phyloP scores from a whole-genome alignment of 2,797 vertebrate genomes.

The Arctocebus calabarensis region DNA sequence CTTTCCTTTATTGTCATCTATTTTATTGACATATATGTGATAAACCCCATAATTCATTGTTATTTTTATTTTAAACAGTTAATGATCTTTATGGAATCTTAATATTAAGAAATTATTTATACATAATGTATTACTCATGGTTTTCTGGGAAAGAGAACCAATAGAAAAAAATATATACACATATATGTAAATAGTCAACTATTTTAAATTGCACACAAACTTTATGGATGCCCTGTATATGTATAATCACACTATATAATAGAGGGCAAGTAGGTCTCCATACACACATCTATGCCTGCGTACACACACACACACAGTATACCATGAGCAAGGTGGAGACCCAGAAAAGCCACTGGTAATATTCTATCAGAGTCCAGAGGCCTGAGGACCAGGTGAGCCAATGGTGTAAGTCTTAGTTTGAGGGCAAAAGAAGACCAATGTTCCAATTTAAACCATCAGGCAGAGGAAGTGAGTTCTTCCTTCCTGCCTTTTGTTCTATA shows the following conservation, averaged over 20 bases:
- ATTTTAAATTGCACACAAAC: too few species aligned
- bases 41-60: background rate
- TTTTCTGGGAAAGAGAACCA: background rate
- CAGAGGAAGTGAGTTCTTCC: background rate
- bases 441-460: background rate
- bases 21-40: background rate
- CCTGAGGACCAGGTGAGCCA: background rate
- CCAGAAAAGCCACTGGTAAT: background rate
- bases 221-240: too few species aligned
- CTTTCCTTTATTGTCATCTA: background rate
- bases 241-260: too few species aligned
- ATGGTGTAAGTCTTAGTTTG: background rate
- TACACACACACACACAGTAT: background rate
- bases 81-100: background rate
- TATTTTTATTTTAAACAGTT: background rate
- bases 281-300: too few species aligned
- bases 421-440: background rate
- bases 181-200: too few species aligned
- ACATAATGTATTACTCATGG: background rate
- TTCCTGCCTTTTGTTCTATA: background rate
- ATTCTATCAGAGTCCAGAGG: background rate
- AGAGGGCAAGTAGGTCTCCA: too few species aligned
- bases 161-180: too few species aligned
- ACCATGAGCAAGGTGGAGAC: background rate
- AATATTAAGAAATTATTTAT: background rate